Conservation (phyloP, 2,113 vertebrate species). For the Platanista minor region DNA sequence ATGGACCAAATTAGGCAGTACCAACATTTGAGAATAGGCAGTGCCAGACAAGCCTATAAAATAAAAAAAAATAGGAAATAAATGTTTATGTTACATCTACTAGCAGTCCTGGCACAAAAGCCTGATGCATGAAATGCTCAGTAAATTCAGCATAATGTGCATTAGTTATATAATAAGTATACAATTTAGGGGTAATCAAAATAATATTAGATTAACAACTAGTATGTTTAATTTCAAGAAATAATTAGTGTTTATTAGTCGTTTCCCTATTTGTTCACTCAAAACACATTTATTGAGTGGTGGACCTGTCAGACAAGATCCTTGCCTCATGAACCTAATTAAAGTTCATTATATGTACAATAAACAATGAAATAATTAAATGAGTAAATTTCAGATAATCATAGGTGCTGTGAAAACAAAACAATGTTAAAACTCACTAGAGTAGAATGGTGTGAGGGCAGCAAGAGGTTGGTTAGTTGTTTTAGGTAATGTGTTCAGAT, state of each 20-base stretch:
- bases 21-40: not conserved
- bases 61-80: not conserved
- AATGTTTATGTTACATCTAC: not conserved
- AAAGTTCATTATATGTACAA: not conserved
- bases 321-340: not conserved
- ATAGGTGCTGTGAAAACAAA: not conserved
- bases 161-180: not conserved
- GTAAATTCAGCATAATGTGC: not conserved
- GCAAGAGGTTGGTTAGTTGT: not conserved
- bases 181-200: not conserved
- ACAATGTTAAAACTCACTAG: not conserved
- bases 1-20: not conserved
- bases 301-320: not conserved
- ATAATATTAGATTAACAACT: not conserved
- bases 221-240: not conserved
- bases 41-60: not conserved
- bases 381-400: not conserved
- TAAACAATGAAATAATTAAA: not conserved
- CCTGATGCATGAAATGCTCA: not conserved
- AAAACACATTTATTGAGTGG: not conserved
- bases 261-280: not conserved
- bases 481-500: not conserved
- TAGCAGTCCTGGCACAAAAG: not conserved
- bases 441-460: not conserved
- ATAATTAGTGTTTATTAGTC: not conserved